Evolutionary conservation across 2,797 vertebrate genomes (phyloP).

Genomic region (Coranthus polyacanthus): DNA sequence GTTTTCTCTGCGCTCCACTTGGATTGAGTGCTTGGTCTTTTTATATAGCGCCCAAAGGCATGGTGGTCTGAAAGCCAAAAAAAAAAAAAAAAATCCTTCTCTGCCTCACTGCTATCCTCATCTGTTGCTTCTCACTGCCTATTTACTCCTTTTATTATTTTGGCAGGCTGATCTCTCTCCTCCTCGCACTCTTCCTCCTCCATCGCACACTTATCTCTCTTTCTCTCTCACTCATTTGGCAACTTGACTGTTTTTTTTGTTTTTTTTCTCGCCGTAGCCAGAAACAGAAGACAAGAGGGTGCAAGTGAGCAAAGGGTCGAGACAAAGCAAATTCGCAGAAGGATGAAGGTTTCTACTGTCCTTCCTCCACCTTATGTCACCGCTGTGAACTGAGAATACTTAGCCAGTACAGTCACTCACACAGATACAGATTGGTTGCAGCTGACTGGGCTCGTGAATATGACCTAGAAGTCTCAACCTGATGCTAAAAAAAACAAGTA

Average conservation of each 20-base stretch:
- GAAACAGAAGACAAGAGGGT: constrained; percentile 52
- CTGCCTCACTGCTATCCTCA: constrained; percentile 67
- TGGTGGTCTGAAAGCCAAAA: constrained; percentile 61
- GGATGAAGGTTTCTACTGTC: constrained; percentile 36
- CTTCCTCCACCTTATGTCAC: constrained; percentile 29
- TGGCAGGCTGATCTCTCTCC: constrained; percentile 70
- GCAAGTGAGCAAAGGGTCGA: constrained; percentile 46
- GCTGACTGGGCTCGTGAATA: constrained; percentile 57
- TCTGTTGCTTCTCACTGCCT: constrained; percentile 78
- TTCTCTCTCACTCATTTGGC: constrained; percentile 65
- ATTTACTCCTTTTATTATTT: constrained; percentile 75
- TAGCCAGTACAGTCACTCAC: constrained; percentile 31
- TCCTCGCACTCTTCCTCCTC: constrained; percentile 67
- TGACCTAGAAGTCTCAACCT: constrained; percentile 67
- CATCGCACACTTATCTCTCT: constrained; percentile 67
- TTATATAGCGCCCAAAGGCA: constrained; percentile 68
- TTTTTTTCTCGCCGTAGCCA: constrained; percentile 39
- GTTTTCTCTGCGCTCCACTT: constrained; percentile 57
- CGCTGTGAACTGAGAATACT: constrained; percentile 26
- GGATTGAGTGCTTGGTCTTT: constrained; percentile 60
- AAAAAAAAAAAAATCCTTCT: constrained; percentile 54
- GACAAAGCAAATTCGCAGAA: constrained; percentile 34
- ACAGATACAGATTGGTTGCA: constrained; percentile 59
- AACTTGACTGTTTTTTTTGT: constrained; percentile 54
- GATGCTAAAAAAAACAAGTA: constrained; percentile 70